These are phyloP conservation scores for Idaea aversata DNA, from an alignment of 2,888 invertebrate genomes.

Conservation along the genomic window DNA sequence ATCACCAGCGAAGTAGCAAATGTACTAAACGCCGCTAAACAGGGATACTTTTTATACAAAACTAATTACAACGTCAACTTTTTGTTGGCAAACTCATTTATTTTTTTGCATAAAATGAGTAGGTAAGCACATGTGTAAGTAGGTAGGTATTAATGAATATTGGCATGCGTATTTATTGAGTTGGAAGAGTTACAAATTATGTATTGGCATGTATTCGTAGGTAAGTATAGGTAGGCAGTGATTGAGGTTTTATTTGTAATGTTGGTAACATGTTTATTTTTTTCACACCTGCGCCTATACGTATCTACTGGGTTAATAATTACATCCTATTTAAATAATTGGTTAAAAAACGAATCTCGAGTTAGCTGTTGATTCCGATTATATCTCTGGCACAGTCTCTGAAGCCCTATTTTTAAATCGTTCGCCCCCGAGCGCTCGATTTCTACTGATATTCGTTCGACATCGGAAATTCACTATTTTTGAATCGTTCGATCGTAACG, in stretches of 20 bases:
- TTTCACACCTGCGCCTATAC: neutral
- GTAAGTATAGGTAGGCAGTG: neutral
- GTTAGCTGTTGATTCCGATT: too few species aligned
- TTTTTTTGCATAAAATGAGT: conserved; percentile 49
- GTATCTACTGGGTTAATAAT: too few species aligned
- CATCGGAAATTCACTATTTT: too few species aligned
- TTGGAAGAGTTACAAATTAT: neutral
- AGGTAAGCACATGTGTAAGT: conserved; percentile 19
- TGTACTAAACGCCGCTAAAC: conserved; percentile 34
- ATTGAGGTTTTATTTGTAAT: neutral
- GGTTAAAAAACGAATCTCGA: too few species aligned
- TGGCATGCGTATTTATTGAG: neutral
- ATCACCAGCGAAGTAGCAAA: neutral
- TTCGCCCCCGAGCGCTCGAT: too few species aligned
- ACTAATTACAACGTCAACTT: conserved; percentile 69
- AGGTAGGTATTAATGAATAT: neutral
- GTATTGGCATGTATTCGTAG: neutral
- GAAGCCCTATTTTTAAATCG: too few species aligned
- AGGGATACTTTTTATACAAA: conserved; percentile 43
- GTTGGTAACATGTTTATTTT: neutral
- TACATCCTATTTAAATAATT: too few species aligned
- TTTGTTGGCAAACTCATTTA: conserved; percentile 68
- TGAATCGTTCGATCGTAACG: too few species aligned
- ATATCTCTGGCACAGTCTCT: too few species aligned
- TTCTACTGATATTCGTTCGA: too few species aligned